Conservation (phyloP, 2,888 invertebrate species). For the Stictocephala bisonia region DNA sequence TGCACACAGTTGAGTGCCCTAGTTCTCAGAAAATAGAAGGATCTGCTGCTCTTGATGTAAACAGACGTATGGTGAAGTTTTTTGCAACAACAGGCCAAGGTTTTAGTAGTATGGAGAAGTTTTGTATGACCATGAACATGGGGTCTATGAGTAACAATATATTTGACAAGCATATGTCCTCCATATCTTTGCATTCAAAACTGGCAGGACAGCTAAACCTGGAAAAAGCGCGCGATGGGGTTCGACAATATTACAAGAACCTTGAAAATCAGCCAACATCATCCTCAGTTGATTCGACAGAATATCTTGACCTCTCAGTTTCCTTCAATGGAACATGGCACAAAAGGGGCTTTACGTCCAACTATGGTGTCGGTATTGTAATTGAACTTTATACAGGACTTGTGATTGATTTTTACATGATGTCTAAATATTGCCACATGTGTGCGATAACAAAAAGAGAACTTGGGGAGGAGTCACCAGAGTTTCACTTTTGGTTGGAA, state of each 20-base stretch:
- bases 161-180: not conserved
- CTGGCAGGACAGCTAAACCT: not conserved
- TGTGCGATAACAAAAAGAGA: not conserved
- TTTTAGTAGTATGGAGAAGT: not conserved
- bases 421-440: slow-evolving; percentile 15
- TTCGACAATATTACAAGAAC: not conserved
- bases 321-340: slow-evolving; percentile 26
- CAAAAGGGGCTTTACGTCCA: slow-evolving; percentile 2
- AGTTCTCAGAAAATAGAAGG: too few relatives aligned
- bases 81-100: not conserved
- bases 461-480: slow-evolving; percentile 20
- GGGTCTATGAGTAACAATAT: not conserved
- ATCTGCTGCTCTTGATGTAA: slow-evolving; percentile 25
- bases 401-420: slow-evolving; percentile 13
- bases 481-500: slow-evolving; percentile 21
- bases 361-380: slow-evolving; percentile 11
- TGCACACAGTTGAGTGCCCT: too few relatives aligned
- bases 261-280: too few relatives aligned
- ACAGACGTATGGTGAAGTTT: slow-evolving; percentile 1
- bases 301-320: slow-evolving; percentile 1
- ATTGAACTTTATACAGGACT: slow-evolving; percentile 24
- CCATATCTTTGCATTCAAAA: too few relatives aligned
- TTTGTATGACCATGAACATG: slow-evolving; percentile 25
- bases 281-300: too few relatives aligned
- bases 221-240: not conserved